Conservation (phyloP, 92 coral and sea anemone genomes). For the Blastomussa wellsi region DNA sequence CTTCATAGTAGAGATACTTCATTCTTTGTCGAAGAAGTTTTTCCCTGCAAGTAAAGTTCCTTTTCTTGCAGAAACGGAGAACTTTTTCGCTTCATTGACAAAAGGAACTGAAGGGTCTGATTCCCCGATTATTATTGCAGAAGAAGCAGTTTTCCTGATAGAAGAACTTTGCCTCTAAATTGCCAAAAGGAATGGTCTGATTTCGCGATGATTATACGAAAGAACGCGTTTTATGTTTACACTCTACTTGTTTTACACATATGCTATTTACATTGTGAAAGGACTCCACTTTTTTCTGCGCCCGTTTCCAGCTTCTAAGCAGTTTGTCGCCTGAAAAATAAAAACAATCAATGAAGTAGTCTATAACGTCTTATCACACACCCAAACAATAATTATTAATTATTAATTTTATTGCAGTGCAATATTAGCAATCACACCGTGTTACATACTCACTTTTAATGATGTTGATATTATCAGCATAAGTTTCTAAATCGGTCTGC, state of each 20-base stretch:
- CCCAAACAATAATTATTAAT: neutral
- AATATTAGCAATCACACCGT: neutral
- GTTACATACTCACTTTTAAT: constrained; percentile 30
- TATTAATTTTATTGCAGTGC: neutral
- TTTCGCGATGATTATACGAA: neutral
- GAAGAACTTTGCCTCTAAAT: neutral
- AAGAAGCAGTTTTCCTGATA: neutral
- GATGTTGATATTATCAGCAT: constrained; percentile 34
- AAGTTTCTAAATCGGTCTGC: constrained; percentile 50
- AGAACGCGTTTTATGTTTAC: neutral
- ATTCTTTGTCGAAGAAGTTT: no score
- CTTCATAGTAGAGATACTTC: no score
- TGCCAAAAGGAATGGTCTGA: neutral
- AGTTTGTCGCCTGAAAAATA: constrained; percentile 28
- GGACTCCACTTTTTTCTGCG: constrained; percentile 51
- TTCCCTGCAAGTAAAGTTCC: neutral
- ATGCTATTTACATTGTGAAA: constrained; percentile 33
- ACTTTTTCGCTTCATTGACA: no score
- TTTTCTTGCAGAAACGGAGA: no score
- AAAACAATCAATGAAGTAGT: neutral
- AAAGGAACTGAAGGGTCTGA: no score
- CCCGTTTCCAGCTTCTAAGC: constrained; percentile 55
- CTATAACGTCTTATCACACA: no score
- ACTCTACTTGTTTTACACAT: neutral
- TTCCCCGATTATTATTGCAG: no score